Evolutionary conservation across 2,113 vertebrate genomes (phyloP).

Genomic region (Phasianus colchicus): DNA sequence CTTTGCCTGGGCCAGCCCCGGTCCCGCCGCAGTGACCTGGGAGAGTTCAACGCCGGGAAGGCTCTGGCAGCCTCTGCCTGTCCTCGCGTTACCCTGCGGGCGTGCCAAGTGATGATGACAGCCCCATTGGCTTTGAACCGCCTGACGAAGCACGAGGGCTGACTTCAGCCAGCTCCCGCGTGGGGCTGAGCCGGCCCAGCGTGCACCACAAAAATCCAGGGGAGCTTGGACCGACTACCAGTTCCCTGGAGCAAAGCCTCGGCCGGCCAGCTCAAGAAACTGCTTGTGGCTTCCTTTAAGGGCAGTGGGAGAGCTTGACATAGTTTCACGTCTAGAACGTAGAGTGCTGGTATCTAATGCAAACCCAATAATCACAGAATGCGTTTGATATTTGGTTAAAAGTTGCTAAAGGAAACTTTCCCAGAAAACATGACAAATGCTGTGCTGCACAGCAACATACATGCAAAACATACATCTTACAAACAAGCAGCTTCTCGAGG

Average conservation of each 20-base stretch:
- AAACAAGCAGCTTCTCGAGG: conserved; percentile 1
- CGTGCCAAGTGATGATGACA: conserved; percentile 57
- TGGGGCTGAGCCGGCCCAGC: background rate
- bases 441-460: background rate
- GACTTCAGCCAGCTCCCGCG: conserved; percentile 38
- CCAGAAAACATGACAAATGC: background rate
- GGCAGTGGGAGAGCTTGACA: conserved; percentile 25
- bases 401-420: background rate
- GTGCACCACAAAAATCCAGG: conserved; percentile 27
- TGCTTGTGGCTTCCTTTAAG: conserved; percentile 62
- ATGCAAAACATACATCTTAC: background rate
- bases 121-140: conserved; percentile 49
- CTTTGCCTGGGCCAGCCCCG: accelerated
- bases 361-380: conserved; percentile 19
- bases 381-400: background rate
- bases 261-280: conserved; percentile 16
- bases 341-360: conserved; percentile 6
- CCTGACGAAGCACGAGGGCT: conserved; percentile 15
- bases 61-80: conserved; percentile 47
- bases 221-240: background rate
- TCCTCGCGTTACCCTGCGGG: conserved; percentile 27
- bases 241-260: background rate
- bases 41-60: conserved; percentile 47
- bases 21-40: background rate
- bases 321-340: conserved; percentile 59